These are phyloP conservation scores for Danionella dracula DNA, from an alignment of 2,797 vertebrate genomes.

Conservation along the genomic window DNA sequence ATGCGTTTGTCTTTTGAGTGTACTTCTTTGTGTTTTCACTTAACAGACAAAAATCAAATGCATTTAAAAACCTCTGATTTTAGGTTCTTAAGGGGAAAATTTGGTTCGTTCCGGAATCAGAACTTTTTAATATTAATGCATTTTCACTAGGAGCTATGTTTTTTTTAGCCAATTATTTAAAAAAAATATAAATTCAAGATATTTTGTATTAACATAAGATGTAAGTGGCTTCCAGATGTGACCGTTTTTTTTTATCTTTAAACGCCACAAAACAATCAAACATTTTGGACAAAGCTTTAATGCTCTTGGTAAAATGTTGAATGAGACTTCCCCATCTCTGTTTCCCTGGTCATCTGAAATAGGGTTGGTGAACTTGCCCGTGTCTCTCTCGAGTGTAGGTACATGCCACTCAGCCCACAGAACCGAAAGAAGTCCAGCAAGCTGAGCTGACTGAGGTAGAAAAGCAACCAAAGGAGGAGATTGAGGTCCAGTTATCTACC, in stretches of 20 bases:
- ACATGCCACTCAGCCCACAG: constrained; percentile 71
- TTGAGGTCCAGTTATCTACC: constrained; percentile 64
- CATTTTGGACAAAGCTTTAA: constrained; percentile 12
- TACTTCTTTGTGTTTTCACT: too few species aligned
- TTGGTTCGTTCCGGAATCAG: too few species aligned
- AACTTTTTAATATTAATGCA: too few species aligned
- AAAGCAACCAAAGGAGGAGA: constrained; percentile 52
- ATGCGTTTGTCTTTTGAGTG: too few species aligned
- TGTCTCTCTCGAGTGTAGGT: constrained; percentile 75
- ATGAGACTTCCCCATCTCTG: constrained; percentile 61
- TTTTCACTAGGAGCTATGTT: too few species aligned
- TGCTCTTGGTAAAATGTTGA: constrained; percentile 47
- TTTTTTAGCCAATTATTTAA: too few species aligned
- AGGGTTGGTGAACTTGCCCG: constrained; percentile 68
- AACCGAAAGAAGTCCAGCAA: constrained; percentile 68
- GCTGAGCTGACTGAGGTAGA: constrained; percentile 62
- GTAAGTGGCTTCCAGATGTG: too few species aligned
- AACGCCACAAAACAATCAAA: constrained; percentile 8
- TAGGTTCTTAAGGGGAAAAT: too few species aligned
- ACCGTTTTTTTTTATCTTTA: background rate
- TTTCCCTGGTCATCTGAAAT: constrained; percentile 64
- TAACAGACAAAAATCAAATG: too few species aligned
- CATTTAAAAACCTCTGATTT: too few species aligned
- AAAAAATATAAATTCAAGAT: too few species aligned
- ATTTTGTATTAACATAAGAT: too few species aligned